Percentiles rank a stretch among this genome's conserved stretches.
Conservation (phyloP, 2,113 vertebrate species). For the Hyla sarda region DNA sequence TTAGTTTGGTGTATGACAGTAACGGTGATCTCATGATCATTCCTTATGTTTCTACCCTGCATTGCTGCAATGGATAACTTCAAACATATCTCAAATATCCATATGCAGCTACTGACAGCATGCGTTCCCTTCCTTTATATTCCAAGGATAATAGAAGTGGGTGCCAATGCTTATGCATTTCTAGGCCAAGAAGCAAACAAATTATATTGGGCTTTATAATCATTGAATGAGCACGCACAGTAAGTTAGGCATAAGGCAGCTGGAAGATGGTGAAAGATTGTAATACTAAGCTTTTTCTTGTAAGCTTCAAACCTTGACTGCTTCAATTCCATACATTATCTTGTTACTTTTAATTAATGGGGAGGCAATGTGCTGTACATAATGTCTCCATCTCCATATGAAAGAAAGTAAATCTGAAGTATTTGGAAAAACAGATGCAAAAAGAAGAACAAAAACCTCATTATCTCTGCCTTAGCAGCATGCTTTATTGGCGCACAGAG, state of each 20-base stretch:
- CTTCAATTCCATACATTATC: conserved; percentile 42
- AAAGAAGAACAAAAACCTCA: background rate
- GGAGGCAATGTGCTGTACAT: conserved; percentile 23
- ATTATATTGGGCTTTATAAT: background rate
- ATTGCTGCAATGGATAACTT: background rate
- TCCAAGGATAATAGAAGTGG: background rate
- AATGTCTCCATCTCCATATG: conserved; percentile 36
- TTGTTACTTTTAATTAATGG: conserved; percentile 47
- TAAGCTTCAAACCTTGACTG: background rate
- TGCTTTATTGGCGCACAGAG: background rate
- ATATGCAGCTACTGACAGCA: background rate
- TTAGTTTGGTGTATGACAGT: too few species aligned
- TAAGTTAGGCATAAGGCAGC: conserved; percentile 6
- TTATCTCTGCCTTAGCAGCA: background rate
- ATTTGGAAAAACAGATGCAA: conserved; percentile 1
- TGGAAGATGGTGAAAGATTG: background rate
- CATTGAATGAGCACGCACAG: background rate
- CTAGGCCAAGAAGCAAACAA: background rate
- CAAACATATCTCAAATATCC: background rate
- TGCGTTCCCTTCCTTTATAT: background rate
- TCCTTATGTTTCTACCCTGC: background rate
- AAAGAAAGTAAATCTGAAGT: conserved; percentile 1
- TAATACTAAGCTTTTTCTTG: background rate
- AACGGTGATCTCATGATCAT: background rate
- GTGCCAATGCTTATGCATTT: background rate